A percentile compares a stretch with the other conserved stretches of the same genome.
Conservation (phyloP, 2,888 invertebrate genomes). For the Microplitis deprimator region DNA sequence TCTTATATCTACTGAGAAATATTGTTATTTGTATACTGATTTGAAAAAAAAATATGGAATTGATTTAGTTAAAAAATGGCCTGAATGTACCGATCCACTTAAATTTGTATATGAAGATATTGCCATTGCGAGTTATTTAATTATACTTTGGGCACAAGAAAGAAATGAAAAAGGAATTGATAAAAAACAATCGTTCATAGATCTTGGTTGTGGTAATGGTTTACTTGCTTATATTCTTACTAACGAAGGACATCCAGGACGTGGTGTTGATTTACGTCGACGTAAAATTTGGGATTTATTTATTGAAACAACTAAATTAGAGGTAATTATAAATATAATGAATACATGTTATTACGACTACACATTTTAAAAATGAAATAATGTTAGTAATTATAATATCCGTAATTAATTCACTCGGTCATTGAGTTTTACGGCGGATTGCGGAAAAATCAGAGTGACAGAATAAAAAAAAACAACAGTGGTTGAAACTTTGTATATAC, state of each 20-base stretch:
- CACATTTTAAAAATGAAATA: too few relatives aligned
- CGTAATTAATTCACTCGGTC: too few relatives aligned
- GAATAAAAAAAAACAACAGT: too few relatives aligned
- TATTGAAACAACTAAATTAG: conserved; percentile 76
- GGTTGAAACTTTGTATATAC: too few relatives aligned
- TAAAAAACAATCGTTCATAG: conserved; percentile 82
- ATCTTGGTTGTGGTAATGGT: conserved; percentile 98
- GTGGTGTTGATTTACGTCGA: conserved; percentile 87
- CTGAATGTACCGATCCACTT: conserved; percentile 92
- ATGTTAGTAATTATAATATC: too few relatives aligned
- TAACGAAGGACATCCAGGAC: conserved; percentile 86
- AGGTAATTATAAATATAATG: conserved; percentile 72
- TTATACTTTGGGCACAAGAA: conserved; percentile 83
- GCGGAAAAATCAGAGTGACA: too few relatives aligned
- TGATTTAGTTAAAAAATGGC: conserved; percentile 86
- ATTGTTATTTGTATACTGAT: conserved; percentile 80
- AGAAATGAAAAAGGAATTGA: conserved; percentile 67
- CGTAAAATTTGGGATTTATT: conserved; percentile 92
- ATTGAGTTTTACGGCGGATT: too few relatives aligned
- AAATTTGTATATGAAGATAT: conserved; percentile 98
- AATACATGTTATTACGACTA: too few relatives aligned
- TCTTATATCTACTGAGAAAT: conserved; percentile 79
- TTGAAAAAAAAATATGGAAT: conserved; percentile 86
- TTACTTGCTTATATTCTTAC: conserved; percentile 88
- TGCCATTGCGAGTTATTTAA: conserved; percentile 90